Base-by-base conservation (phyloP, 1,140 invertebrate species). In the Piezodorus guildinii region DNA sequence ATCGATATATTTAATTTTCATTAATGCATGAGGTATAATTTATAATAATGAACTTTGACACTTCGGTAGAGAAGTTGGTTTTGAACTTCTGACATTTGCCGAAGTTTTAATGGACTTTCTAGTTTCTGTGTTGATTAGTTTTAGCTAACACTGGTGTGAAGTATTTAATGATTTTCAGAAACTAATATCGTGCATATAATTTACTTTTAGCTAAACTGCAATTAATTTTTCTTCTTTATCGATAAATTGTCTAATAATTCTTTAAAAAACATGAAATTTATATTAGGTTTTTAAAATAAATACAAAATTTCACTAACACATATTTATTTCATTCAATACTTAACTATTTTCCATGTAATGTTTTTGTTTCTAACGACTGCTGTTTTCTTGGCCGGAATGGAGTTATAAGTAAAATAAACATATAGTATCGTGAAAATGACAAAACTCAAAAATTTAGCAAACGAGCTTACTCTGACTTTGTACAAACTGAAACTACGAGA, bases 391-490 rank as follows among this genome's bases (percentile, higher is more conserved):
- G 45, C 21, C 16, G 67, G 67, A 23, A 68, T 63, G 2, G 65
- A 62, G 1, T 54, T 65, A 51, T 66, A 62, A 58, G 67, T 56
- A 34, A 68, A 30, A 46, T 68, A 68, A 43, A 65, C 62, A 51
- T 68, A 68, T 23, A 59, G 43, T 23, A 43, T 15, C 30, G 67
- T 68, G 17, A 68, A 66, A n/a, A 62, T 14, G n/a, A 68, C 16
- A 43, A 68, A 68, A n/a, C 64, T 30, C n/a, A 61, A 23, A 51
- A 64, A 68, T 34, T 68, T 68, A 17, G 63, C 58, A 17, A 68
- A 19, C 15, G 67, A 45, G 30, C 64, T 63, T 3, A 65, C 51
- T 8, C 63, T 19, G 30, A 60, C 23, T 39, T 8, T 39, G 34
- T 39, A 39, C 9, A 39, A 39, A 39, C 34, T 39, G 34, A 39